Conservation (phyloP, 2,888 invertebrate genomes). For the Pyrocoelia pectoralis region DNA sequence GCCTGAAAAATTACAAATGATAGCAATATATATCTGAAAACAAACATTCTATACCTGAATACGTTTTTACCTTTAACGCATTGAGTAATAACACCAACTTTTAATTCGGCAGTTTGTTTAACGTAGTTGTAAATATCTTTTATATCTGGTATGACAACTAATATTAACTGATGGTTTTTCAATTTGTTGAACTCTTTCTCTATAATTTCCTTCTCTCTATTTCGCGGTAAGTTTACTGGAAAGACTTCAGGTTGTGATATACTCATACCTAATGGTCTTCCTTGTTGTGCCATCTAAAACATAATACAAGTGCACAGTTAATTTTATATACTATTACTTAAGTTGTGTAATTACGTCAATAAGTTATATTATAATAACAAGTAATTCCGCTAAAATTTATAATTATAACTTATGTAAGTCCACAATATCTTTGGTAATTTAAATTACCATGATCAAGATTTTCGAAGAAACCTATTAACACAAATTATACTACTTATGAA, state of each 20-base stretch:
- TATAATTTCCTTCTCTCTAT: constrained; percentile 8
- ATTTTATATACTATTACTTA: no score
- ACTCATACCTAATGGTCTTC: constrained; percentile 40
- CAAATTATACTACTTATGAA: no score
- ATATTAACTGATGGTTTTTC: constrained; percentile 62
- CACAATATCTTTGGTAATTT: no score
- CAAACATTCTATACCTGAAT: not conserved
- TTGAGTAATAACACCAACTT: constrained; percentile 75
- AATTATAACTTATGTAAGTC: no score
- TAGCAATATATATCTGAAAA: not conserved
- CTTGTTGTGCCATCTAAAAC: constrained; percentile 23
- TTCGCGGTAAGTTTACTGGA: not conserved
- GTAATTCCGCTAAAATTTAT: no score
- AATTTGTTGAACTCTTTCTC: constrained; percentile 27
- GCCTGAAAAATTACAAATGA: constrained; percentile 31
- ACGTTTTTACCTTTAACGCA: constrained; percentile 70
- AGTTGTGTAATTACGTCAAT: not conserved
- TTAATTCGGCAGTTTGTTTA: constrained; percentile 67
- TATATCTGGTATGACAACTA: constrained; percentile 68
- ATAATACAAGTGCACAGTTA: not conserved
- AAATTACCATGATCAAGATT: no score
- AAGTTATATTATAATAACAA: no score
- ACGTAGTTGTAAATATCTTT: constrained; percentile 41
- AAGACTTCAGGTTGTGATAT: constrained; percentile 38
- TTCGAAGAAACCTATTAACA: no score